Conservation (phyloP, 2,888 invertebrate species). For the Boloria selene region DNA sequence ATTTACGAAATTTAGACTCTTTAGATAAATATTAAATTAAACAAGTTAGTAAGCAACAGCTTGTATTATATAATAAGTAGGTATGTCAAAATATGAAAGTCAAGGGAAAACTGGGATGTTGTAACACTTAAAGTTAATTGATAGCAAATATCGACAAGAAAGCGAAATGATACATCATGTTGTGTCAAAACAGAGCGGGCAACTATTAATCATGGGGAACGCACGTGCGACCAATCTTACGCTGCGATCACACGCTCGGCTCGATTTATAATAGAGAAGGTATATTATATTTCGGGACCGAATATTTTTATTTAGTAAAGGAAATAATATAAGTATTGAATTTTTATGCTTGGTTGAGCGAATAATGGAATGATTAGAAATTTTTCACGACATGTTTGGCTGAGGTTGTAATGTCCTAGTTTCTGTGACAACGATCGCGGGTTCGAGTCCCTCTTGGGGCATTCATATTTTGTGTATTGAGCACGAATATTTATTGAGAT, state of each 20-base stretch:
- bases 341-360: no score
- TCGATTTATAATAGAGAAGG: slow-evolving; percentile 39
- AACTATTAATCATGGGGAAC: slow-evolving; percentile 71
- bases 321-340: neutral
- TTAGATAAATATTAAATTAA: no score
- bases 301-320: neutral
- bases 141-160: slow-evolving; percentile 73
- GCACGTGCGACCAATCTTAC: slow-evolving; percentile 70
- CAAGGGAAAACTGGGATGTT: slow-evolving; percentile 16
- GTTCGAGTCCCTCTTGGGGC: no score
- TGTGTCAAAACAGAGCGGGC: slow-evolving; percentile 68
- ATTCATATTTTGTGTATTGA: no score
- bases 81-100: neutral
- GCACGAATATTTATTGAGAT: no score
- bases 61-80: neutral
- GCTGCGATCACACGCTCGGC: slow-evolving; percentile 46
- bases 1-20: no score
- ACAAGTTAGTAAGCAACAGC: no score
- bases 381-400: no score
- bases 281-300: slow-evolving; percentile 36
- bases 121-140: slow-evolving; percentile 63
- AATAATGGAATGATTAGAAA: no score
- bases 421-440: no score
- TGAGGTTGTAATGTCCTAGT: no score
- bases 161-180: slow-evolving; percentile 77